Evolutionary conservation across 1,140 invertebrate genomes (phyloP).

Genomic region (Leucophenga varia): DNA sequence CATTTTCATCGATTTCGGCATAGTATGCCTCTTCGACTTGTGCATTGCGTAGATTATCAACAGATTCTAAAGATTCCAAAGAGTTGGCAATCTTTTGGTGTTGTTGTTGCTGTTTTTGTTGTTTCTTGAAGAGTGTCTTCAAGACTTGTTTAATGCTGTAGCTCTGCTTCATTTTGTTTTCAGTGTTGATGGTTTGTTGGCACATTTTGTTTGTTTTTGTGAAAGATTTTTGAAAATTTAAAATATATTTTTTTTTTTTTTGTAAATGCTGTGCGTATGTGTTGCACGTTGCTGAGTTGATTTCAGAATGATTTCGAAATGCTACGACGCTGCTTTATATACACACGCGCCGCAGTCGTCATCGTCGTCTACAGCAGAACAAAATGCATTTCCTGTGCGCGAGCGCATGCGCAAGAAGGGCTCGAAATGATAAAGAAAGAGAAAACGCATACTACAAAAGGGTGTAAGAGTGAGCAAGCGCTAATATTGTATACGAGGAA

Average conservation of each 20-base stretch:
- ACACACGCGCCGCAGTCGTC: constrained; percentile 19
- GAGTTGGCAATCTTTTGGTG: constrained; percentile 26
- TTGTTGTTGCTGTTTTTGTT: constrained; percentile 36
- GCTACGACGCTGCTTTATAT: constrained; percentile 40
- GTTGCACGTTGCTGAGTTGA: constrained; percentile 46
- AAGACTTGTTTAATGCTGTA: constrained; percentile 63
- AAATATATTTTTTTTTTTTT: no score
- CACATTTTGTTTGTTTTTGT: constrained; percentile 36
- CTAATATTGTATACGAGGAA: constrained; percentile 14
- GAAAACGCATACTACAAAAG: constrained; percentile 19
- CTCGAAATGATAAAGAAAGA: constrained; percentile 7
- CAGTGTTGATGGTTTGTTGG: constrained; percentile 37
- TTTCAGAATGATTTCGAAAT: constrained; percentile 51
- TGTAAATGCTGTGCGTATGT: constrained; percentile 16
- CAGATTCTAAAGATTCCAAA: constrained; percentile 43
- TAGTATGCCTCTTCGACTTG: constrained; percentile 50
- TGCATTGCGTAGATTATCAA: constrained; percentile 48
- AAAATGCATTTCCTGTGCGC: constrained; percentile 50
- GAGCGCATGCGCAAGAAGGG: constrained; percentile 6
- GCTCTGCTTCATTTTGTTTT: constrained; percentile 48
- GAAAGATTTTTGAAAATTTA: constrained; percentile 10
- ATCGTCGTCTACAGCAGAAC: constrained; percentile 16
- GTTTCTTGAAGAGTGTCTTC: constrained; percentile 53
- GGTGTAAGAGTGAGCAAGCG: neutral
- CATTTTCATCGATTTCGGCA: constrained; percentile 64